A percentile compares a stretch with the other conserved stretches of the same genome.
Conservation (phyloP, 2,113 vertebrate species). For the Phyllopteryx taeniolatus region DNA sequence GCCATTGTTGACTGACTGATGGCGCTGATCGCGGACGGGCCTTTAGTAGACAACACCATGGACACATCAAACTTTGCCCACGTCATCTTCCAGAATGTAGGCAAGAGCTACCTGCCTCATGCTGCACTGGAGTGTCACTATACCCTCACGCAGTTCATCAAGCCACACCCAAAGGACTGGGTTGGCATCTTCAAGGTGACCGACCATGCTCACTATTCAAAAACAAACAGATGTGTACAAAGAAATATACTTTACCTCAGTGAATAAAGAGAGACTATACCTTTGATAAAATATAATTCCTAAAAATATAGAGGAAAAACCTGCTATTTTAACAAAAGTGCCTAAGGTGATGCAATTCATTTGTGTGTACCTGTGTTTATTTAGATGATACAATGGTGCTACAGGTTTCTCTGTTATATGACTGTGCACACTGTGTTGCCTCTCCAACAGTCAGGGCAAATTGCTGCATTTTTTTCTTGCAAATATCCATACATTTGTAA, state of each 20-base stretch:
- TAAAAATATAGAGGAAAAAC: background rate
- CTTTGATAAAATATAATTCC: background rate
- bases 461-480: background rate
- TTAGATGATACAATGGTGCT: background rate
- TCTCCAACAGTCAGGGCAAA: background rate
- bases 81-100: constrained; percentile 98
- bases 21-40: constrained; percentile 83
- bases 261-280: background rate
- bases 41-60: constrained; percentile 73
- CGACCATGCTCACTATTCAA: background rate
- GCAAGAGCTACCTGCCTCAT: constrained; percentile 94
- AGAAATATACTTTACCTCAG: background rate
- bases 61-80: constrained; percentile 98
- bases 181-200: constrained; percentile 98
- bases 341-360: background rate
- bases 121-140: constrained; percentile 93
- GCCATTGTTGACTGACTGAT: constrained; percentile 71
- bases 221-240: background rate
- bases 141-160: constrained; percentile 91
- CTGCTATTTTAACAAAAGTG: background rate
- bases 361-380: background rate
- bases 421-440: background rate
- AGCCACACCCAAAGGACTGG: constrained; percentile 94
- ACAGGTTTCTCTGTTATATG: background rate
- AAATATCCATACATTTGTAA: background rate